These are phyloP conservation scores for Hyphantria cunea DNA, from an alignment of 1,140 invertebrate genomes.

Conservation along the genomic window DNA sequence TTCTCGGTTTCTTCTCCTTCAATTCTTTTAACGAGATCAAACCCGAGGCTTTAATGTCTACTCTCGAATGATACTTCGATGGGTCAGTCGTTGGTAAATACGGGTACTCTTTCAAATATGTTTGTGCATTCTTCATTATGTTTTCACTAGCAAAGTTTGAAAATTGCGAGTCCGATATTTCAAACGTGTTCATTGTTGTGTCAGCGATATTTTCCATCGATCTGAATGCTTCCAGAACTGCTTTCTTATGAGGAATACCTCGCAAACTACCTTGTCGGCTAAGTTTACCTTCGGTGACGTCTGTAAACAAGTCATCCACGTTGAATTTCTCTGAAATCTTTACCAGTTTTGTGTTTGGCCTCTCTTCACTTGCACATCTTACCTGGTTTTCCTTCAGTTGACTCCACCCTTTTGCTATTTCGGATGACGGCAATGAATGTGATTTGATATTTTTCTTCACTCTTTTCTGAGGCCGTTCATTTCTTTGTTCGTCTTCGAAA, in stretches of 20 bases:
- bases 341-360: slow-evolving; percentile 51
- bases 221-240: slow-evolving; percentile 78
- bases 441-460: slow-evolving; percentile 63
- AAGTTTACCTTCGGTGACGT: slow-evolving; percentile 73
- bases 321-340: slow-evolving; percentile 82
- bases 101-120: slow-evolving; percentile 77
- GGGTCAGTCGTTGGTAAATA: slow-evolving; percentile 79
- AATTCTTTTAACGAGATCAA: slow-evolving; percentile 77
- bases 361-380: slow-evolving; percentile 28
- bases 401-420: slow-evolving; percentile 68
- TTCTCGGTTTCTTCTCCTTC: slow-evolving; percentile 58
- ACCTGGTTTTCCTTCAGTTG: slow-evolving; percentile 57
- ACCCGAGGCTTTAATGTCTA: slow-evolving; percentile 71
- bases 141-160: slow-evolving; percentile 68
- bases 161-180: slow-evolving; percentile 69
- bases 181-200: slow-evolving; percentile 68
- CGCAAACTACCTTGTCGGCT: slow-evolving; percentile 76
- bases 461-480: slow-evolving; percentile 41
- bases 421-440: slow-evolving; percentile 68
- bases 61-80: slow-evolving; percentile 75
- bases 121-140: slow-evolving; percentile 71
- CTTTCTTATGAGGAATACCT: slow-evolving; percentile 81
- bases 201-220: slow-evolving; percentile 79
- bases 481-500: slow-evolving; percentile 43
- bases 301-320: slow-evolving; percentile 77